Base-by-base conservation (phyloP, 1,140 invertebrate species). In the Chrysomallon squamiferum region DNA sequence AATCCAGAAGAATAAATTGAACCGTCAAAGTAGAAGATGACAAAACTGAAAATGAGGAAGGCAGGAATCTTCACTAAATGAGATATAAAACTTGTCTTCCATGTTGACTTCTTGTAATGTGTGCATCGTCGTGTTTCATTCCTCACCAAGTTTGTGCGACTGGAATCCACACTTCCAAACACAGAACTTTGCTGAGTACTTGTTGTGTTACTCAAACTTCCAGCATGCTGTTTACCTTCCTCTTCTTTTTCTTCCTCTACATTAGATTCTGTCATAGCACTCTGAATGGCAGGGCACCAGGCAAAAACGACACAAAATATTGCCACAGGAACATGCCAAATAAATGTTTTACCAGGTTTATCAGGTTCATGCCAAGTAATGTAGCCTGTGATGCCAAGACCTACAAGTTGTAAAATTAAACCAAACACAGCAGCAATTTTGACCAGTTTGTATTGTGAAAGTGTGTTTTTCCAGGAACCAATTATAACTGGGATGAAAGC, bases 31-130 rank as follows among this genome's bases (percentile, higher is more conserved):
- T 57, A 63, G 45, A 59, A 69, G 20, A 75, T 45, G 0, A 68
- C 2, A 49, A 62, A 45, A 25, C 52, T 54, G 43, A 68, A 35
- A 27, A 67, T 0, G 38, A 65, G 43, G 7, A 49, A 64, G 49
- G 56, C 59, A 15, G 69, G 2, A 4, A 65, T 50, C 3, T 67
- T 69, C 29, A 61, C 38, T 13, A 30, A n/a, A 56, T 71, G 38
- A 7, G 59, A 13, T 5, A 74, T 57, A 20, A 71, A 38, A 2
- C 62, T 50, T 3, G 65, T 52, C 62, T 71, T 70, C 72, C 72
- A 73, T 13, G 62, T 49, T 0, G 68, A 50, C 1, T 52, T 64
- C 57, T 30, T 41, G 33, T 9, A 56, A 52, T 18, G 45, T 13
- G 22, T 43, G 20, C 7, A 13, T 18, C 22, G 11, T 33, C 25